Evolutionary conservation across 2,888 invertebrate genomes (phyloP).

Genomic region (Pomacea canaliculata): DNA sequence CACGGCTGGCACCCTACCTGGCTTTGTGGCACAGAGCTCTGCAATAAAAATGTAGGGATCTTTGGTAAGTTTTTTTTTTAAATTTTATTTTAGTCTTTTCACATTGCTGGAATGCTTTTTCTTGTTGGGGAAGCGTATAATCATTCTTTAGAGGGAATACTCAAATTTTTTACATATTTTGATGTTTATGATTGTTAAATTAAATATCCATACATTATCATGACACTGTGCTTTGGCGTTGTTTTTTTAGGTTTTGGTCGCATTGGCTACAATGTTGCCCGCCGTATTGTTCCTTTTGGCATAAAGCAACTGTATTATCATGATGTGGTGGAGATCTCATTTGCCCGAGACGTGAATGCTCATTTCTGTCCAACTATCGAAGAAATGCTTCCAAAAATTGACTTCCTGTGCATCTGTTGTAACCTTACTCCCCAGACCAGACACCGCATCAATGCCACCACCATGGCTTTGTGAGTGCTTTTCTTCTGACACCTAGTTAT

Average conservation of each 20-base stretch:
- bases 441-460: conserved; percentile 5
- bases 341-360: conserved; percentile 16
- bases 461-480: background rate
- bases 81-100: no score
- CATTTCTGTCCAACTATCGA: background rate
- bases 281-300: conserved; percentile 56
- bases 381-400: conserved; percentile 23
- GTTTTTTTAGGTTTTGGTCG: conserved; percentile 64
- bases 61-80: conserved; percentile 18
- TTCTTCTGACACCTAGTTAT: no score
- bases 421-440: conserved; percentile 31
- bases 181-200: no score
- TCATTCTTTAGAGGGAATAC: no score
- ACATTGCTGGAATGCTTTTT: no score
- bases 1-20: conserved; percentile 88
- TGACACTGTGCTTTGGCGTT: no score
- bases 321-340: conserved; percentile 19
- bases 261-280: conserved; percentile 63
- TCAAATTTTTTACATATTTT: no score
- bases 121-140: no score
- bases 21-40: conserved; percentile 89
- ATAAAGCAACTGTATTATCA: conserved; percentile 16
- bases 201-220: no score
- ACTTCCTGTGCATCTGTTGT: conserved; percentile 35
- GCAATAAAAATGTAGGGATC: conserved; percentile 78